A percentile compares a stretch with the other conserved stretches of the same genome.
phyloP scores from a whole-genome alignment of 2,113 vertebrate species.

The Anarhynchus alexandrinus region DNA sequence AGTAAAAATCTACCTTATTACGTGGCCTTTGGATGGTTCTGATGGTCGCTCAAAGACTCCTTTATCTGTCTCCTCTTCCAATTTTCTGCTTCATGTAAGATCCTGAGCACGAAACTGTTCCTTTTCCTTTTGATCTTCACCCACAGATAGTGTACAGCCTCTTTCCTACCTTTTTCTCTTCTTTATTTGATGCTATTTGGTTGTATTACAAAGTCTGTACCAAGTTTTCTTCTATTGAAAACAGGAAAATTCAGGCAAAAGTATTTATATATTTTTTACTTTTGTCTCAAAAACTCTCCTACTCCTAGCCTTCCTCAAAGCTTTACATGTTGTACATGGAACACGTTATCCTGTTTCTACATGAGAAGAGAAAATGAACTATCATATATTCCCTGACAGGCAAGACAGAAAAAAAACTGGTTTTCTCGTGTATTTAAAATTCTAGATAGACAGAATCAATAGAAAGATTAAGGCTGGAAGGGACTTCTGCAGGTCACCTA shows the following conservation, averaged over 20 bases:
- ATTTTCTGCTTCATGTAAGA: not conserved
- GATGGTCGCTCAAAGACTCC: not conserved
- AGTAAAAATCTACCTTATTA: not conserved
- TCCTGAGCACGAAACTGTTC: not conserved
- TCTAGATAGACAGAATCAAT: not conserved
- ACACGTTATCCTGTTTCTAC: not conserved
- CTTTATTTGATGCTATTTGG: not conserved
- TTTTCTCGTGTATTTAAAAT: not conserved
- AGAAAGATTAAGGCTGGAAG: not conserved
- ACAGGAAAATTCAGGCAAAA: not conserved
- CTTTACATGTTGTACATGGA: not conserved
- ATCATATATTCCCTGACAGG: not conserved
- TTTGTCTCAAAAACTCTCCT: not conserved
- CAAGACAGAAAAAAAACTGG: rapidly evolving
- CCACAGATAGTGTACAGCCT: not conserved
- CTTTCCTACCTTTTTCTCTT: not conserved
- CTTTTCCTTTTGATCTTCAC: not conserved
- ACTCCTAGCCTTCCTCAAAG: not conserved
- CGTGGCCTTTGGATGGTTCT: not conserved
- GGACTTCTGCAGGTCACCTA: not conserved
- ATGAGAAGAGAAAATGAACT: not conserved
- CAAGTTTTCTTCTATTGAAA: not conserved
- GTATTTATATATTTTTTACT: not conserved
- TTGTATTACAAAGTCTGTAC: not conserved
- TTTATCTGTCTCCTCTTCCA: not conserved